Percentiles rank a stretch among this genome's conserved stretches.
Conservation (phyloP, 2,888 invertebrate species). For the Branchipolynoe longqiensis region DNA sequence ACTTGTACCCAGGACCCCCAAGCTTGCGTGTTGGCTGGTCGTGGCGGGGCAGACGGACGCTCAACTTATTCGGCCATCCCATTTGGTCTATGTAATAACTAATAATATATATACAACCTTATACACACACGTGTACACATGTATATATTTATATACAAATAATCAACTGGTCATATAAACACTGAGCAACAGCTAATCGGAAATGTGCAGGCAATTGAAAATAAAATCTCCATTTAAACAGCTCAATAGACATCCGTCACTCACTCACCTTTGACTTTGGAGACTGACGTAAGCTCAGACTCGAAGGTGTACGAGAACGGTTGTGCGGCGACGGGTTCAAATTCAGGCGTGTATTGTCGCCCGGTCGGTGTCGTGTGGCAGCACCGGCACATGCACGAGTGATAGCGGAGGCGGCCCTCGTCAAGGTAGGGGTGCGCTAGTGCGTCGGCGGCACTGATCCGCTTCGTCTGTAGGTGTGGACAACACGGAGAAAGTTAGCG, state of each 20-base stretch:
- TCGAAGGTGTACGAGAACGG: conserved; percentile 86
- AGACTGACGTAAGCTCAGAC: conserved; percentile 67
- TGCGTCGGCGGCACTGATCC: conserved; percentile 96
- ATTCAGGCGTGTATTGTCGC: conserved; percentile 91
- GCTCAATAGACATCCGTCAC: too few species aligned
- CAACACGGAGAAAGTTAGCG: too few species aligned
- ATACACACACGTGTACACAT: too few species aligned
- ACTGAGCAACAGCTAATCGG: too few species aligned
- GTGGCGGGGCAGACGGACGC: too few species aligned
- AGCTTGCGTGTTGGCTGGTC: too few species aligned
- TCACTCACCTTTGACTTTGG: conserved; percentile 89
- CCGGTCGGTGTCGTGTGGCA: conserved; percentile 88
- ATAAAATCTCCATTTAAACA: too few species aligned
- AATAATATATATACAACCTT: too few species aligned
- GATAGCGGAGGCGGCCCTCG: conserved; percentile 98
- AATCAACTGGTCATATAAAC: neutral
- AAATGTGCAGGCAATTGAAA: neutral
- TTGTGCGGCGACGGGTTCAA: conserved; percentile 94
- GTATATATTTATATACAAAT: neutral
- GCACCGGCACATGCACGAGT: conserved; percentile 99
- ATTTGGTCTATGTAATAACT: too few species aligned
- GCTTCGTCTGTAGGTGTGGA: conserved; percentile 92
- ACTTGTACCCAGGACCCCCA: too few species aligned
- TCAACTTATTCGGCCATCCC: too few species aligned
- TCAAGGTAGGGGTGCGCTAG: conserved; percentile 98